Base-by-base conservation (phyloP, 2,113 vertebrate species). In the Colinus virginianus region DNA sequence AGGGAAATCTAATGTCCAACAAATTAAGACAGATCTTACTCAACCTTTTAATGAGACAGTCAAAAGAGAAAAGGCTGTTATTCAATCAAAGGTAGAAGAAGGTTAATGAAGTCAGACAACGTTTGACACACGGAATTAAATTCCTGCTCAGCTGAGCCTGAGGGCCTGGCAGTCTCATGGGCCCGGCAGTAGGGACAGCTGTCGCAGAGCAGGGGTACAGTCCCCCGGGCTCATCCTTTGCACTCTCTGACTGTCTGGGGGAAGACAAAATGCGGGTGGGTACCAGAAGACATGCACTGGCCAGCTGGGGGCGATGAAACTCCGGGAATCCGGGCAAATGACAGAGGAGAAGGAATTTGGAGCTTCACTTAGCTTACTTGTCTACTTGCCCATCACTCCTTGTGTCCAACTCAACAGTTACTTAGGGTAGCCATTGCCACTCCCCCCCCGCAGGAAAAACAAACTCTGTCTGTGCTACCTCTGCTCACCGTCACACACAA, bases 281-380 rank as follows among this genome's bases (percentile, higher is more conserved):
- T 30, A 49, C 49, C 59, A 79, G 28, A 77, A 42, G 28, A 59
- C 49, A 28, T 74, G 30, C 25, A 93, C 67, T 25, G 81, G 78
- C 94, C 95, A 92, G 94, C 28, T 91, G 94, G 68, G 95, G 93
- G 95, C 96, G 95, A 96, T 48, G 87, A 78, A 89, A 89, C 84
- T 79, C 87, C 87, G 89, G 84, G 61, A 92, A 90, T 79, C 32
- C 23, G 32, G 89, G 32, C 46, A 58, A 20, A 62, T 84, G 70
- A 84, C 86, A 90, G 26, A 62, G 32, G 80, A 30, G 26, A 84
- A 32, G 49, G 26, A 84, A 90, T 78, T 13, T 3, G 15, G 2
- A 53, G 36, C 32, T 72, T 45, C 23, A 10, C 45, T 76, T 38
- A 85, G 93, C 90, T 2, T 43, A 19, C 49, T 67, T 87, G 68